Evolutionary conservation across 53 echinoderm and acorn worm species (phyloP), one percentile per base, ranked within the genome.

Genomic region (Paracentrotus lividus): DNA sequence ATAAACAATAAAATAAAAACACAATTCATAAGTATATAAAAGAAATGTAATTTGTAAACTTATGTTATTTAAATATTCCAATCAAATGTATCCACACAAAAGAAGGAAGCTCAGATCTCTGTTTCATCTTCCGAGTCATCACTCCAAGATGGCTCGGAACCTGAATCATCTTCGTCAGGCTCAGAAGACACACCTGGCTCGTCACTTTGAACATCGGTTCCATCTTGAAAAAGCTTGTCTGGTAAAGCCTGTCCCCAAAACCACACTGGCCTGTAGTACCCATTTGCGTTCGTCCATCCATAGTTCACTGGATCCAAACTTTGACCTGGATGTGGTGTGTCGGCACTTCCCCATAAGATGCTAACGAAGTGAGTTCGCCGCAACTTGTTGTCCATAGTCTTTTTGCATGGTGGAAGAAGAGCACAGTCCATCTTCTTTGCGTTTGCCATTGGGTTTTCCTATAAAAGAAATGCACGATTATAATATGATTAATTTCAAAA

Each of bases 391-490:
- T 13, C 8, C 23, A 77, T 13, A 77, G 34, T 77, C 38, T 77
- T 93, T 38, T 49, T 60, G 91, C 96, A 94, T 1, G 94, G 96
- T 56, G 94, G 93, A 29, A 96, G 90, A 4, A 92, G 92, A 8
- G 92, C 92, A 67, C 92, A 92, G 90, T 96, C 88, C 21, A 94
- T 85, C 77, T 92, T 94, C 72, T 84, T 96, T 7, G 92, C 93
- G 54, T 77, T 85, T 5, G 49, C 67, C 88, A 94, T 78, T 3
- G 85, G 81, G 42, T 90, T 90, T 91, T 90, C 90, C 90, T 94
- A 75, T 34, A n/a, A 61, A 61, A 66, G 44, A 42, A 29, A 61
- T 42, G n/a, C 42, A 68, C 18, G 68, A 12, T 21, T 68, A 68
- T 33, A 15, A 10, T 13, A 53, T 53, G 53, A 53, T 15, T 53